phyloP scores from a whole-genome alignment of 2,797 vertebrate genomes.

The Pipistrellus pygmaeus region DNA sequence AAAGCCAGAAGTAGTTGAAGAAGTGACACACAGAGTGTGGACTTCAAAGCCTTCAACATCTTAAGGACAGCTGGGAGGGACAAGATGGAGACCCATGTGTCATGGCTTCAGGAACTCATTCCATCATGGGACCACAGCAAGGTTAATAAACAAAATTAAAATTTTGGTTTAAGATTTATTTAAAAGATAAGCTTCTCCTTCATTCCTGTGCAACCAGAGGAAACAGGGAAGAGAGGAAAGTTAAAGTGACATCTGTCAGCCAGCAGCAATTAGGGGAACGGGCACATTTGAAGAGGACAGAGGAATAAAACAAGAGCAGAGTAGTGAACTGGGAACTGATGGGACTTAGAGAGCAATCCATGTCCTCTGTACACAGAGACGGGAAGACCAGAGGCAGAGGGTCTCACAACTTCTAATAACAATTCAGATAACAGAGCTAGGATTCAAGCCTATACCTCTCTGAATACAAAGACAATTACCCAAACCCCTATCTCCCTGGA shows the following conservation, averaged over 20 bases:
- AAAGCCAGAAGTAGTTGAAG: background rate
- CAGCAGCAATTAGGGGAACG: constrained; percentile 82
- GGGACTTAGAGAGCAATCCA: background rate
- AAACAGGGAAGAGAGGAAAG: constrained; percentile 70
- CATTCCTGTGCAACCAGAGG: constrained; percentile 77
- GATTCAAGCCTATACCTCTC: background rate
- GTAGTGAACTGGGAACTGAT: background rate
- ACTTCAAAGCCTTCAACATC: background rate
- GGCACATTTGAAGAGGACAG: background rate
- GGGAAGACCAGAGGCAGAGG: background rate
- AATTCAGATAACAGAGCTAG: background rate
- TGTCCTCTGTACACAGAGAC: background rate
- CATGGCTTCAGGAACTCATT: background rate
- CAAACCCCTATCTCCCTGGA: background rate
- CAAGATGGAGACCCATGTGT: background rate
- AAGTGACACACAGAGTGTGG: background rate
- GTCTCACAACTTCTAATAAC: background rate
- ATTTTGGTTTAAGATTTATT: constrained; percentile 71
- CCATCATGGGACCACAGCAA: background rate
- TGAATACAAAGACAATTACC: background rate
- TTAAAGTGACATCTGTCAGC: constrained; percentile 87
- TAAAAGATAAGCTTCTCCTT: constrained; percentile 76
- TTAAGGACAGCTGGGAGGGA: background rate
- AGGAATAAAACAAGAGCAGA: background rate
- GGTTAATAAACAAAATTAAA: background rate